Evolutionary conservation across 1,140 invertebrate species (phyloP), one percentile per base, ranked within the genome.

Genomic region (Sinella curviseta): DNA sequence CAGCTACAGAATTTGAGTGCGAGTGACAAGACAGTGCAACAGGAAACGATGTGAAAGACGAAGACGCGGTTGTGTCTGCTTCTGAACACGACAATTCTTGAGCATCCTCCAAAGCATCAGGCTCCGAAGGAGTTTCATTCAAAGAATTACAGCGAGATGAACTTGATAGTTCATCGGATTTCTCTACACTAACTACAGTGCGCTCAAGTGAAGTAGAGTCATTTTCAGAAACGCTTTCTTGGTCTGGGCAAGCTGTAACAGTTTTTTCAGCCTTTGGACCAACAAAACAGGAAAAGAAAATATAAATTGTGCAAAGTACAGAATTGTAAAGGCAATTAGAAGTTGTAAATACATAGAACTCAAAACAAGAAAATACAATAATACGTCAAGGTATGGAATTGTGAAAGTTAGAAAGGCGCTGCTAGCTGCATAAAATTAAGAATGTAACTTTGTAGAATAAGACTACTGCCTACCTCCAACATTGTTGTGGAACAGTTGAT

Each of bases 61-160:
- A 70, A 33, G 65, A 70, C 30, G 65, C 65, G 31, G 65, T 70
- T 70, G 65, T 70, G 30, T 70, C 65, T 4, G 65, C 65, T 30
- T 70, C 65, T 31, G 57, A 60, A 26, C 24, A 60, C 4, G 57
- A 60, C 39, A 48, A 8, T 48, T 48, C 39, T 48, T 20, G 39
- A 60, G 57, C 57, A n/a, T 60, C 57, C 24, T 60, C 57, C 39
- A 48, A 48, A 8, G 8, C 39, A 26, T 17, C 57, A n/a, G 57
- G 57, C 57, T 60, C 39, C 8, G 39, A 48, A 8, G 39, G 39
- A 48, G 39, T 48, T 8, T 48, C 39, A 48, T 48, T 48, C 20
- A 48, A 48, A 20, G 39, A 48, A 48, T 48, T 20, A 20, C 39
- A 48, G 39, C 20, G 39, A 48, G 8, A 48, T 12, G 20, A 20